A percentile compares a stretch with the other conserved stretches of the same genome.
phyloP scores from a whole-genome alignment of 2,888 invertebrate species.

The Drosophila seclusa region DNA sequence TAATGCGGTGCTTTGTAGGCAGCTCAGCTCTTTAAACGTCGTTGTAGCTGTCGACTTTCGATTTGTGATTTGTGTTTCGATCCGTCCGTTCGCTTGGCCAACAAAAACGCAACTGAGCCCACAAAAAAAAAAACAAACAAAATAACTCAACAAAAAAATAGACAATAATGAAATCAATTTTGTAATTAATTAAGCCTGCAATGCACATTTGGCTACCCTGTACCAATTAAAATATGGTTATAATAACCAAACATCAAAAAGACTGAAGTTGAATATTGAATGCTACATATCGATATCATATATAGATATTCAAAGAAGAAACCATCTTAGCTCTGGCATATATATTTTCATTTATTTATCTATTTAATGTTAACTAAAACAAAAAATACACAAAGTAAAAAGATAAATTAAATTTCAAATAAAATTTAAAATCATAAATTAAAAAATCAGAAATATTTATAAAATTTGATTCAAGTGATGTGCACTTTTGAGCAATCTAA shows the following conservation, averaged over 20 bases:
- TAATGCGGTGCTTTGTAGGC: constrained; percentile 70
- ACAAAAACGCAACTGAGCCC: constrained; percentile 47
- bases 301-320: neutral
- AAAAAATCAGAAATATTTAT: too few relatives aligned
- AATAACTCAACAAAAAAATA: neutral
- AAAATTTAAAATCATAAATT: too few relatives aligned
- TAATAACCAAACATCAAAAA: neutral
- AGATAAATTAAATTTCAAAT: too few relatives aligned
- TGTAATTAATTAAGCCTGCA: constrained; percentile 20
- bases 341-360: too few relatives aligned
- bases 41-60: neutral
- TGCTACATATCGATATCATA: neutral
- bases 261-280: neutral
- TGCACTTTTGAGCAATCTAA: too few relatives aligned
- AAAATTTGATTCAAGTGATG: neutral
- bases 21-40: constrained; percentile 34
- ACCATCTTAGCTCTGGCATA: neutral
- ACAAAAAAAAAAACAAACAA: neutral
- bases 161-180: constrained; percentile 15
- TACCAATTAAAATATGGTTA: neutral
- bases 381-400: too few relatives aligned
- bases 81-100: constrained; percentile 57
- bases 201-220: constrained; percentile 14
- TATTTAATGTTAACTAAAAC: too few relatives aligned
- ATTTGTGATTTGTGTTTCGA: constrained; percentile 16